Evolutionary conservation across 2,797 vertebrate species (phyloP), one percentile per base, ranked within the genome.

Genomic region (Coreius guichenoti): DNA sequence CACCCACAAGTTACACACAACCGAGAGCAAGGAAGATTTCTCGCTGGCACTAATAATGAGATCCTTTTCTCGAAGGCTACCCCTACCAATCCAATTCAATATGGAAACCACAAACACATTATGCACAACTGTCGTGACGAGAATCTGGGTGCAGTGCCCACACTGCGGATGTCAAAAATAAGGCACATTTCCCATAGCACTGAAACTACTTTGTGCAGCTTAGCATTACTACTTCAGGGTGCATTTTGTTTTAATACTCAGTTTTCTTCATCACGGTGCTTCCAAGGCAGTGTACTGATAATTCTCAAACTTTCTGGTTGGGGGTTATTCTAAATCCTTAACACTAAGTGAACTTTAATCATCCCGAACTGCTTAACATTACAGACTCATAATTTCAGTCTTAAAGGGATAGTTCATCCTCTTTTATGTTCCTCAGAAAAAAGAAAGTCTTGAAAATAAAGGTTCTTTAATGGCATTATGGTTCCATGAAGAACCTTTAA

Each of bases 101-200:
- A 87, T 76, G 86, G 86, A 83, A 84, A 86, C 84, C 81, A 86
- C 79, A 86, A 85, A 85, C 67, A 72, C 87, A 45, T 89, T 92
- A 92, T 93, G 92, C 92, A 91, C 92, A 87, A 74, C 74, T 33
- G 72, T 83, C 74, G 69, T 81, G 85, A 86, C 56, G 17, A 33
- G 88, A 69, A 84, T 87, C 87, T 75, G 31, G 82, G 74, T 80
- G 36, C 70, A 23, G 82, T 84, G 73, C 82, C 82, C 82, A 84
- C 74, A 84, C 82, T 70, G 82, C 19, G 3, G 78, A 47, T 70
- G 83, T 72, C 75, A 73, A 73, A 83, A 87, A 80, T 58, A 61
- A 47, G 45, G 47, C 45, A 45, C 58, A 58, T 84, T 77, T 77
- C 75, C 85, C 74, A 72, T 65, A 84, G 77, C 43, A 45, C 63